Conservation (phyloP, 1,140 invertebrate genomes). For the Heliothis subflexa region DNA sequence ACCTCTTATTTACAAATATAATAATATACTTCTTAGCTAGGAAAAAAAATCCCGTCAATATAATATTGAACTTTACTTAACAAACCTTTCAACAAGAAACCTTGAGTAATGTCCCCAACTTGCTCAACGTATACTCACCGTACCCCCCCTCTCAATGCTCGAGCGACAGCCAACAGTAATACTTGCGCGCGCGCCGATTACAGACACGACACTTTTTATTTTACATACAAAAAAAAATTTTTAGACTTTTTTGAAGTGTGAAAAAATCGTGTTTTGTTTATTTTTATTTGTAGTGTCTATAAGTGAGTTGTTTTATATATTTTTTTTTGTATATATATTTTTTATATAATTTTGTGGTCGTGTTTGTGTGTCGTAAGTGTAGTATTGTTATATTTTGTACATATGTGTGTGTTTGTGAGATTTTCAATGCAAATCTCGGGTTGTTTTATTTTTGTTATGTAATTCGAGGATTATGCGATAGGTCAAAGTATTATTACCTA, state of each 20-base stretch:
- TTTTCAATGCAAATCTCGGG: neutral
- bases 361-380: neutral
- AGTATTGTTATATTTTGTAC: too few species aligned
- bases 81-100: neutral
- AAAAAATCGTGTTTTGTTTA: neutral
- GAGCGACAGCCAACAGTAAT: neutral
- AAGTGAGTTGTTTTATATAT: neutral
- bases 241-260: neutral
- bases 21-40: too few species aligned
- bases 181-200: slow-evolving; percentile 4
- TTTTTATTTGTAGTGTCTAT: neutral
- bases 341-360: too few species aligned
- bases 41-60: too few species aligned
- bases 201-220: neutral
- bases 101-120: slow-evolving; percentile 18
- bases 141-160: neutral
- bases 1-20: too few species aligned
- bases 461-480: neutral
- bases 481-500: neutral
- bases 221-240: too few species aligned
- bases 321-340: neutral
- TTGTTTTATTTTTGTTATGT: neutral
- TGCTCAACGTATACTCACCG: neutral
- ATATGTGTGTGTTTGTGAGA: neutral
- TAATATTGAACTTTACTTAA: neutral